Conservation (phyloP, 1,140 invertebrate genomes). For the Stegodyphus dumicola region DNA sequence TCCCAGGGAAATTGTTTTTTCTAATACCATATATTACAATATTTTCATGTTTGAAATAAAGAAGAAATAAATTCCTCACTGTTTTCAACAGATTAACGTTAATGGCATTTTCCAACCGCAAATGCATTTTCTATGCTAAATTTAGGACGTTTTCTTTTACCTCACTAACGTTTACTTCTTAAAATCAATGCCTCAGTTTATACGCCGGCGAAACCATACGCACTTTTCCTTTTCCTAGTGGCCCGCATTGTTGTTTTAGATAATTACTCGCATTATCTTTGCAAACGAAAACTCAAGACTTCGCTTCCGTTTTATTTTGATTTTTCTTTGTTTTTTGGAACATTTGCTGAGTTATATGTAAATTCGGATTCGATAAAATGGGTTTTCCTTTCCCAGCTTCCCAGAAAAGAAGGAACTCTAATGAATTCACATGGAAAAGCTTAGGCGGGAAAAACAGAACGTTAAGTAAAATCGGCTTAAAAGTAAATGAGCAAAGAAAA, state of each 20-base stretch:
- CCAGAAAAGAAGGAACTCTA: conserved; percentile 2
- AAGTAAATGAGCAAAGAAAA: background rate
- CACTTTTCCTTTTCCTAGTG: background rate
- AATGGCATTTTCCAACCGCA: conserved; percentile 1
- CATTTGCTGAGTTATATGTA: conserved; percentile 3
- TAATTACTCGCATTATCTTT: conserved; percentile 29
- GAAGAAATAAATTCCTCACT: no score
- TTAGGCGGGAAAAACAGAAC: background rate
- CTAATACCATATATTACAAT: no score
- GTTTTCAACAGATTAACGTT: background rate
- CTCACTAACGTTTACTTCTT: background rate
- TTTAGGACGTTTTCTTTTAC: background rate
- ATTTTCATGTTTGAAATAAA: no score
- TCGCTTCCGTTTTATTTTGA: background rate
- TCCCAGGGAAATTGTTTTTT: no score
- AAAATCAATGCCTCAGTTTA: background rate
- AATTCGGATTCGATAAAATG: conserved; percentile 29
- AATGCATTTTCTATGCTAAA: conserved; percentile 7
- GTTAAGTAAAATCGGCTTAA: conserved; percentile 32
- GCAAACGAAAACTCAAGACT: conserved; percentile 18
- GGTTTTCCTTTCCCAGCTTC: background rate
- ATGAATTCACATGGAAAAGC: conserved; percentile 25
- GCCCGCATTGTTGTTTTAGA: conserved; percentile 1
- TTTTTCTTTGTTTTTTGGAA: conserved; percentile 16
- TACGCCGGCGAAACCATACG: background rate